Evolutionary conservation across 2,888 invertebrate genomes (phyloP).

Genomic region (Dryobotodes eremita): DNA sequence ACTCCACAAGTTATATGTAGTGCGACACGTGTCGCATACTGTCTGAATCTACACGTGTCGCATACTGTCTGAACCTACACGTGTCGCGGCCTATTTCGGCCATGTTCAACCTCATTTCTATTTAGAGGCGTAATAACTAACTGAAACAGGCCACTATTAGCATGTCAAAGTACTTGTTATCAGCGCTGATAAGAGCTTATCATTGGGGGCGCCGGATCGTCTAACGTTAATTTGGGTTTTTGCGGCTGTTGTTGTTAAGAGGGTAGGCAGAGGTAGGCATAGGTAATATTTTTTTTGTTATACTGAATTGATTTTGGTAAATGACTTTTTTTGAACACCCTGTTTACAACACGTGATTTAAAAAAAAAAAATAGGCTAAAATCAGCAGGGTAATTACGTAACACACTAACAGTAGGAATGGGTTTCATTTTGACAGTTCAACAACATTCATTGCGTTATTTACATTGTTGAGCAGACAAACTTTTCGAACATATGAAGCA

Average conservation of each 20-base stretch:
- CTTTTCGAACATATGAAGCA: too few relatives aligned
- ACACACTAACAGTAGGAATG: too few relatives aligned
- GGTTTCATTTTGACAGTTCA: too few relatives aligned
- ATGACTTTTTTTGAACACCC: neutral
- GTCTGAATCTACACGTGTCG: slow-evolving; percentile 27
- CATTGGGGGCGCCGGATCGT: slow-evolving; percentile 59
- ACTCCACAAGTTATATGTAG: neutral
- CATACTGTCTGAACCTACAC: slow-evolving; percentile 6
- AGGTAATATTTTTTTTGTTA: neutral
- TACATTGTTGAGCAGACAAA: too few relatives aligned
- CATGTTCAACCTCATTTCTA: slow-evolving; percentile 41
- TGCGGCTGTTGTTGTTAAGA: neutral
- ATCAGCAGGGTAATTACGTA: too few relatives aligned
- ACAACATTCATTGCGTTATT: too few relatives aligned
- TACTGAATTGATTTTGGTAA: neutral
- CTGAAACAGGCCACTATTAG: slow-evolving; percentile 44
- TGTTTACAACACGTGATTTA: neutral
- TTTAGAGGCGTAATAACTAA: slow-evolving; percentile 39
- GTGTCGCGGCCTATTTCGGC: slow-evolving; percentile 30
- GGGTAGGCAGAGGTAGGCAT: neutral
- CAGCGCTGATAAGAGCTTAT: slow-evolving; percentile 53
- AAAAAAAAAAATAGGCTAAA: too few relatives aligned
- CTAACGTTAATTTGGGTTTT: slow-evolving; percentile 37
- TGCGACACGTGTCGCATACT: neutral
- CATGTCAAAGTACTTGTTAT: slow-evolving; percentile 51